Percentiles rank a stretch among this genome's conserved stretches.
Evolutionary conservation across 2,113 vertebrate species (phyloP).

Genomic region (Pedionomus torquatus): DNA sequence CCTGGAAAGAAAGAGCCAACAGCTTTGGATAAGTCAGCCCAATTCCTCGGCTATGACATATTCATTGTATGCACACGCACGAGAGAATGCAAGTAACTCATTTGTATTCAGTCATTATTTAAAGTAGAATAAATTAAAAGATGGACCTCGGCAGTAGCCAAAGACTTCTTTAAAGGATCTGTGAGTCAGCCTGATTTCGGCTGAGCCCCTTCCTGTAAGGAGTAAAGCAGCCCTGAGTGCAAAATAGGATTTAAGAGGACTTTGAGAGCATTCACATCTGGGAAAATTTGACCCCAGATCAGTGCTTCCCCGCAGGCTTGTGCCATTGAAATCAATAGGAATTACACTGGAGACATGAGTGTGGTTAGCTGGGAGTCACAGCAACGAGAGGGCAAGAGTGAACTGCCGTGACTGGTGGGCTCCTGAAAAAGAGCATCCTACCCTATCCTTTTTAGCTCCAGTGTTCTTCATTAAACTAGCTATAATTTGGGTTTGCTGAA

Average conservation of each 20-base stretch:
- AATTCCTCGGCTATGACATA: constrained; percentile 56
- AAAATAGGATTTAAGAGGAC: not conserved
- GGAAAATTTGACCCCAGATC: not conserved
- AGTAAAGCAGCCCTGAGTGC: not conserved
- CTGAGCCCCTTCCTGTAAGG: not conserved
- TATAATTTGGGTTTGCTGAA: not conserved
- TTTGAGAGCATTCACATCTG: not conserved
- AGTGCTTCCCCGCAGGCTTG: not conserved
- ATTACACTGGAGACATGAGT: not conserved
- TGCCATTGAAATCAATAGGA: not conserved
- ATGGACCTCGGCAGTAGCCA: not conserved
- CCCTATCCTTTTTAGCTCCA: not conserved
- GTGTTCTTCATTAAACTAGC: not conserved
- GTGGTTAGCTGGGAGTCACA: not conserved
- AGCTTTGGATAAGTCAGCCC: constrained; percentile 47
- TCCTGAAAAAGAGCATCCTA: not conserved
- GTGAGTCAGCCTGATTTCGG: not conserved
- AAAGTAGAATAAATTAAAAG: not conserved
- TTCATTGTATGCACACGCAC: not conserved
- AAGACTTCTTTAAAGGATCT: not conserved
- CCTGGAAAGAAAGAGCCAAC: constrained; percentile 48
- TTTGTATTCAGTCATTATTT: not conserved
- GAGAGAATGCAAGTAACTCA: not conserved
- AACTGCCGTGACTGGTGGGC: not conserved
- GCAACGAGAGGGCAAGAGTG: not conserved